Base-by-base conservation (phyloP, 2,888 invertebrate species). In the Habroteleia sp. region DNA sequence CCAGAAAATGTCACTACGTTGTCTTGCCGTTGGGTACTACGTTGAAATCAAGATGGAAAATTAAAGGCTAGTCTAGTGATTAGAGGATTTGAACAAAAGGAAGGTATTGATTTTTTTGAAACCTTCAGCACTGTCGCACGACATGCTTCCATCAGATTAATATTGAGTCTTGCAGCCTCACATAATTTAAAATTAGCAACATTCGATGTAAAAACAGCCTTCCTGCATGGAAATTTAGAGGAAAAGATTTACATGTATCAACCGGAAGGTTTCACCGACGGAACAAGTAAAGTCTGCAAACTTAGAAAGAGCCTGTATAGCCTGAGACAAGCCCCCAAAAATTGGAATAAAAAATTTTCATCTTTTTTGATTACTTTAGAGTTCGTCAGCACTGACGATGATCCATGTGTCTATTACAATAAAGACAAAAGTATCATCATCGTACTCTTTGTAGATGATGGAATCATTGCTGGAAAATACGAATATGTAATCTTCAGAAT, bases 251-350 rank as follows among this genome's bases (percentile, higher is more conserved):
- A 79, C 33, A 84, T 84, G 83, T 62, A 80, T 25, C 85, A 86
- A 41, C 87, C 86, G 39, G 76, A 82, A 48, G 85, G 85, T 2
- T 85, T 76, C 54, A 52, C 77, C 8, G 81, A 84, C 66, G 81
- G 79, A 10, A 72, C 79, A 1, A 50, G 48, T 4, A 35, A 52
- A 17, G 84, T 86, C 2, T 87, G 31, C 10, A n/a, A 10, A 31
- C 31, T 85, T 58, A 72, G 79, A 25, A 79, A 76, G 65, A 82
- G 83, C 50, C 37, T 88, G 8, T 87, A 88, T 76, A 86, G 86
- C 5, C 74, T 88, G 1, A 86, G 85, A 44, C 85, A 87, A 65
- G 80, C 84, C 10, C 80, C 84, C 3, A 58, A 85, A 37, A 81
- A 81, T 29, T 87, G 87, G 85, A 82, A 86, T 56, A 58, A 79